Evolutionary conservation across 2,113 vertebrate genomes (phyloP), one percentile per base, ranked within the genome.

Genomic region (Coptodon rendalli): DNA sequence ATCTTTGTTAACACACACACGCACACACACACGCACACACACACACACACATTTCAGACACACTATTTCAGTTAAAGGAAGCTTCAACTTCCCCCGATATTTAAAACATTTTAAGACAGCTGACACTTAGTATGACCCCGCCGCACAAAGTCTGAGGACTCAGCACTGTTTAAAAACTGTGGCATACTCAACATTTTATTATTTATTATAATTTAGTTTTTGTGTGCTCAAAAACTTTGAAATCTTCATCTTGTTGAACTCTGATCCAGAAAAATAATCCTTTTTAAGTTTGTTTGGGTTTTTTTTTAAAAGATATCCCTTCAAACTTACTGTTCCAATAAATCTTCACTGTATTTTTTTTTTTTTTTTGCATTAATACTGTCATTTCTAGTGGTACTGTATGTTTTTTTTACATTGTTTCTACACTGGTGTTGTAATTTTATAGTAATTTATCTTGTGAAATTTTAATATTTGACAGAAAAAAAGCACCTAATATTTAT

Each of bases 231-330:
- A 7, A 63, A 63, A 63, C 59, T 2, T 63, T 63, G 9, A 63
- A 36, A 36, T 12, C 9, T 63, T 63, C 59, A 36, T 63, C 59
- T n/a, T 36, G 31, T 63, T 63, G 31, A 63, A 63, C 17, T 63
- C 31, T 63, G 31, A 63, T 63, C n/a, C 17, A 36, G 59, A 34
- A 63, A 34, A 63, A 63, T 0, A 63, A 63, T 0, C 0, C 0
- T 19, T 61, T 61, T 0, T 61, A 61, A 61, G 16, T 61, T 29
- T 29, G 1, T 5, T 29, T 5, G n/a, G n/a, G n/a, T 5, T 29
- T 29, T 29, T 29, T 29, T 29, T 29, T 29, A 29, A 5, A 29
- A 5, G 29, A 29, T 29, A 29, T 2, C 5, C 5, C 29, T 29
- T 6, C 34, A 36, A 36, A 36, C 7, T 8, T 36, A 8, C 7